Percentiles rank a stretch among this genome's conserved stretches.
Conservation (phyloP, 2,113 vertebrate species). For the Peromyscus polionotus region DNA sequence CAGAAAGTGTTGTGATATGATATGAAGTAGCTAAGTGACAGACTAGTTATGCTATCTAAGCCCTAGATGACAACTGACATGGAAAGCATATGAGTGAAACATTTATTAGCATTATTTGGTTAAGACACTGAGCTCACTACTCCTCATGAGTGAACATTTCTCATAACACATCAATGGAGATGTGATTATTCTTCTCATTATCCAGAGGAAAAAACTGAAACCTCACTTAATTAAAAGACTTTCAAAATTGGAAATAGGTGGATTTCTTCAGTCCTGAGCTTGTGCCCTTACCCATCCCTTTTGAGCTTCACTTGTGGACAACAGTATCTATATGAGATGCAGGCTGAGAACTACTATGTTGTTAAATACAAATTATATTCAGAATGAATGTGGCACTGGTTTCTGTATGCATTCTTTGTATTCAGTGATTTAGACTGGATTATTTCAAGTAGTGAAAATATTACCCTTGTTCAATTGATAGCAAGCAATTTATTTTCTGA, state of each 20-base stretch:
- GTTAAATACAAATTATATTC: background rate
- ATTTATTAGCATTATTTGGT: slow-evolving; percentile 49
- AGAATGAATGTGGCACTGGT: background rate
- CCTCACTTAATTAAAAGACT: slow-evolving; percentile 40
- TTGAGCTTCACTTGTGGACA: background rate
- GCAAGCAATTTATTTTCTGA: slow-evolving; percentile 51
- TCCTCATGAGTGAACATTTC: background rate
- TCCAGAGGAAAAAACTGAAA: slow-evolving; percentile 40
- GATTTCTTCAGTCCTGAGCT: background rate
- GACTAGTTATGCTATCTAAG: background rate
- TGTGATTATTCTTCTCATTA: background rate
- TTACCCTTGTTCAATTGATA: slow-evolving; percentile 37
- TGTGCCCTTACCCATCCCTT: background rate
- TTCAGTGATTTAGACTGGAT: slow-evolving; percentile 51
- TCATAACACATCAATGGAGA: slow-evolving; percentile 10
- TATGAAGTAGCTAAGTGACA: background rate
- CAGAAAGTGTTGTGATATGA: slow-evolving; percentile 21
- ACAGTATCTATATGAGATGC: background rate
- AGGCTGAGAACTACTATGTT: background rate
- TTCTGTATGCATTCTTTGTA: slow-evolving; percentile 25
- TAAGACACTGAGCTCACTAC: background rate
- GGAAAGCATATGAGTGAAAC: background rate
- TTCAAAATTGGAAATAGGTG: slow-evolving; percentile 11
- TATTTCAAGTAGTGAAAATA: slow-evolving; percentile 62
- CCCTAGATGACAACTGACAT: background rate